A percentile compares a stretch with the other conserved stretches of the same genome.
Conservation (phyloP, 2,113 vertebrate species). For the Ameiurus melas region DNA sequence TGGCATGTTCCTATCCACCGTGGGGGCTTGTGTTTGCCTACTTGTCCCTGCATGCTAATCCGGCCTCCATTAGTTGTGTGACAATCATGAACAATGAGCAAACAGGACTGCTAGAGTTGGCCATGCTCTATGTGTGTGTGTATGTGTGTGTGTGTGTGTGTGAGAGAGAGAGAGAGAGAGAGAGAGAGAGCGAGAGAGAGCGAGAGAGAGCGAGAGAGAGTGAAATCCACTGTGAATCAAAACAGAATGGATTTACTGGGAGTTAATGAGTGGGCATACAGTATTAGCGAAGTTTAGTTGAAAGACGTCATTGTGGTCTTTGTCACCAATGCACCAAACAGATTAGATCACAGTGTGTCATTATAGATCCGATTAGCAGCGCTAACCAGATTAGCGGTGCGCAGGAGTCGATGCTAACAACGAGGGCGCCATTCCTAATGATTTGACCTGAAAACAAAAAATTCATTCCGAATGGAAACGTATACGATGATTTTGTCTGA, state of each 20-base stretch:
- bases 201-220: background rate
- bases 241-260: background rate
- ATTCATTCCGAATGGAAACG: background rate
- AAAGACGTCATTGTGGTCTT: background rate
- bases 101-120: background rate
- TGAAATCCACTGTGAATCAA: background rate
- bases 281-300: background rate
- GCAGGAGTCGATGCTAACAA: background rate
- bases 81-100: background rate
- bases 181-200: background rate
- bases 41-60: conserved; percentile 42
- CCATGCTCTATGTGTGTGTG: background rate
- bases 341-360: background rate
- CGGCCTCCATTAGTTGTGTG: conserved; percentile 38
- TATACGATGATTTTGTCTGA: background rate
- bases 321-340: background rate
- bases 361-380: background rate
- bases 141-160: conserved; percentile 3
- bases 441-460: background rate
- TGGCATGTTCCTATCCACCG: conserved; percentile 40
- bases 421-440: background rate
- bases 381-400: background rate
- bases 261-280: too few relatives aligned
- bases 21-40: conserved; percentile 47
- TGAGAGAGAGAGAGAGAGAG: background rate